Evolutionary conservation across 2,888 invertebrate genomes (phyloP).

Genomic region (Nemoura dubitans): DNA sequence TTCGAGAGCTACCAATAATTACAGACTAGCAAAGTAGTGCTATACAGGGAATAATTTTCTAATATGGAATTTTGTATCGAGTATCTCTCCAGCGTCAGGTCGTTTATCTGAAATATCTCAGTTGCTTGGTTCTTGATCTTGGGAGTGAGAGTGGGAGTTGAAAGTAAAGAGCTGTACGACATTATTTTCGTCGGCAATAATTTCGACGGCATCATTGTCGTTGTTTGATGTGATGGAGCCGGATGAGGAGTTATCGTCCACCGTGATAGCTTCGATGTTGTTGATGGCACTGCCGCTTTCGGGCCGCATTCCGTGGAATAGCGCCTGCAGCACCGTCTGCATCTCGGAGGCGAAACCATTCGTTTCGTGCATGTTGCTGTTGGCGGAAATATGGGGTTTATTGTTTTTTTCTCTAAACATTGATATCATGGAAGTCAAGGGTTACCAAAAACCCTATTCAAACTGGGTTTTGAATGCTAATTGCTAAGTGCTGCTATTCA

Average conservation of each 20-base stretch:
- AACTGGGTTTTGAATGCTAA: no score
- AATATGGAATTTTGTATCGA: no score
- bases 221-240: slow-evolving; percentile 25
- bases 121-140: neutral
- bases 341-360: slow-evolving; percentile 50
- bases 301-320: slow-evolving; percentile 43
- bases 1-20: no score
- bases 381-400: neutral
- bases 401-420: no score
- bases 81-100: no score
- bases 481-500: no score
- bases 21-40: no score
- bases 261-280: slow-evolving; percentile 26
- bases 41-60: no score
- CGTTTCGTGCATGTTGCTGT: neutral
- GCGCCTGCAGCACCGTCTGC: slow-evolving; percentile 52
- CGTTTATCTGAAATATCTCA: neutral
- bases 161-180: neutral
- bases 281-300: slow-evolving; percentile 14
- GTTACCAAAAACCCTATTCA: no score
- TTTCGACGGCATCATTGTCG: slow-evolving; percentile 9
- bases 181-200: neutral
- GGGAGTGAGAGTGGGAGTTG: no score
- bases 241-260: slow-evolving; percentile 16
- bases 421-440: no score